A percentile compares a stretch with the other conserved stretches of the same genome.
Evolutionary conservation across 2,888 invertebrate species (phyloP).

Genomic region (Argyresthia goedartella): DNA sequence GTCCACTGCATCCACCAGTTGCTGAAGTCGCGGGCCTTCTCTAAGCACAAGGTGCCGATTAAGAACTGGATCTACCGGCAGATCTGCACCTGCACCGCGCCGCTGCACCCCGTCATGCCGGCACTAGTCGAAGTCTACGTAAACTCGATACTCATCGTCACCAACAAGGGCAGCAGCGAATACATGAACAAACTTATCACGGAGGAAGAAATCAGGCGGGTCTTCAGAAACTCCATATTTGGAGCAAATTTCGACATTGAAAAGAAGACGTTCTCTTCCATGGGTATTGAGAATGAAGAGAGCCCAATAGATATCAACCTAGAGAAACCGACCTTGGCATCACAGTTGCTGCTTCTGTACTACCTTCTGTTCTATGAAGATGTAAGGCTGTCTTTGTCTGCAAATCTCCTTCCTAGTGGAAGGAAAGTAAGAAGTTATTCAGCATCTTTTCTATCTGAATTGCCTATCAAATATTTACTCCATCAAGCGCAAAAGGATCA

Average conservation of each 20-base stretch:
- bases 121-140: constrained; percentile 95
- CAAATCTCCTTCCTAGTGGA: constrained; percentile 74
- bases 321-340: constrained; percentile 79
- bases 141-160: constrained; percentile 86
- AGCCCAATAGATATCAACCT: constrained; percentile 65
- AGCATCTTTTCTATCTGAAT: constrained; percentile 86
- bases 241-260: constrained; percentile 78
- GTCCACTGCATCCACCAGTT: constrained; percentile 97
- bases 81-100: constrained; percentile 89
- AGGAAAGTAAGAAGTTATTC: constrained; percentile 88
- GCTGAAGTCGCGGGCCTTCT: constrained; percentile 92
- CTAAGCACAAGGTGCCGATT: constrained; percentile 95
- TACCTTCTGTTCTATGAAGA: constrained; percentile 95
- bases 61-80: constrained; percentile 97
- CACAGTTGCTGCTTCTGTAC: constrained; percentile 91
- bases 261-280: constrained; percentile 59
- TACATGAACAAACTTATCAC: constrained; percentile 92
- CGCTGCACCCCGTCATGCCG: constrained; percentile 93
- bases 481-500: constrained; percentile 95
- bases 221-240: constrained; percentile 84
- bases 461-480: constrained; percentile 93
- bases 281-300: constrained; percentile 68
- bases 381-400: constrained; percentile 81
- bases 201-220: constrained; percentile 88
- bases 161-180: constrained; percentile 76